A percentile compares a stretch with the other conserved stretches of the same genome.
These are phyloP conservation scores for Mormyrops attenuatus DNA, from an alignment of 2,797 vertebrate genomes.

Conservation along the genomic window DNA sequence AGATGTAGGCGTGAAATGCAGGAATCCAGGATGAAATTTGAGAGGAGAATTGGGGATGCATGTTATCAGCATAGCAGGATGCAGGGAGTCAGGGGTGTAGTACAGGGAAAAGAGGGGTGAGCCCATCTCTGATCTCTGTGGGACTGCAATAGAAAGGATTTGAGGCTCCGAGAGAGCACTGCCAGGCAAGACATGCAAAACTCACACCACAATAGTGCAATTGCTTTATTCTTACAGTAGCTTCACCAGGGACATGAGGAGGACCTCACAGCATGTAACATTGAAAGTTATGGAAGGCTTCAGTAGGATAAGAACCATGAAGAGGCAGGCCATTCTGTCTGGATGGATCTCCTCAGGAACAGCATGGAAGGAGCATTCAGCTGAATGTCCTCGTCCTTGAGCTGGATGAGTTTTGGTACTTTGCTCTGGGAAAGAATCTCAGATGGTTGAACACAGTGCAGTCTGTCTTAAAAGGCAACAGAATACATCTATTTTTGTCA, in stretches of 20 bases:
- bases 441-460: neutral
- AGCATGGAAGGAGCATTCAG: neutral
- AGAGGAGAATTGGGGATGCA: neutral
- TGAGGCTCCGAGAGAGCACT: neutral
- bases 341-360: neutral
- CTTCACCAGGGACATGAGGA: neutral
- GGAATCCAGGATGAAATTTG: neutral
- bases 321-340: neutral
- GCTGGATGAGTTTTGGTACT: neutral
- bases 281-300: neutral
- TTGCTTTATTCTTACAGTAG: slow-evolving; percentile 1
- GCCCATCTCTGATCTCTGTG: neutral
- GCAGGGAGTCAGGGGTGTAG: neutral
- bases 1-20: neutral
- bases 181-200: neutral
- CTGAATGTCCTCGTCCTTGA: neutral
- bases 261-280: neutral
- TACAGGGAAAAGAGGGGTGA: neutral
- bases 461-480: neutral
- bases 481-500: slow-evolving; percentile 2
- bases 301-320: neutral
- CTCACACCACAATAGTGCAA: neutral
- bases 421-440: neutral
- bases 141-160: neutral
- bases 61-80: neutral